Percentiles rank a stretch among this genome's conserved stretches.
These are phyloP conservation scores for Myathropa florea DNA, from an alignment of 2,888 invertebrate species.

Conservation along the genomic window DNA sequence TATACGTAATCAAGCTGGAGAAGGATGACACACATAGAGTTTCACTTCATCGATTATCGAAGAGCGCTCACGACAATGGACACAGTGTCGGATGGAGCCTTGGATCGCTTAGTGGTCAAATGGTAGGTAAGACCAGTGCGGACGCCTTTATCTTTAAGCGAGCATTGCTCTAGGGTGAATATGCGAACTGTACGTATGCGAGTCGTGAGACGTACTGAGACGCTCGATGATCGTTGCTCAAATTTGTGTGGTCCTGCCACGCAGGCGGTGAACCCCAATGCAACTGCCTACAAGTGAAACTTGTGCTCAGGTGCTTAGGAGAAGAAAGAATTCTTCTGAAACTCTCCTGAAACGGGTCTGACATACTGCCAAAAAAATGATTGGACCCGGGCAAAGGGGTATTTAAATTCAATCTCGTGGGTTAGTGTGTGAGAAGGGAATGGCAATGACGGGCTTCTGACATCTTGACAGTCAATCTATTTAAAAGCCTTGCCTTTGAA, in stretches of 20 bases:
- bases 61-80: conserved; percentile 42
- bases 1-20: conserved; percentile 6
- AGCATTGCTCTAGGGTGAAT: background rate
- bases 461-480: background rate
- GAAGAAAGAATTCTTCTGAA: background rate
- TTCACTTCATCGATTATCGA: conserved; percentile 64
- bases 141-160: background rate
- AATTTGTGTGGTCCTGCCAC: background rate
- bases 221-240: background rate
- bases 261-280: background rate
- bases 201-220: too few species aligned
- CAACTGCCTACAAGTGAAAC: background rate
- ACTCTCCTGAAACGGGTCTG: background rate
- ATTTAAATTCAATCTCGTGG: background rate
- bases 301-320: background rate
- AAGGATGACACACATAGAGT: conserved; percentile 36
- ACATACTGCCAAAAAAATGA: background rate
- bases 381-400: background rate
- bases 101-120: background rate
- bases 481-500: background rate
- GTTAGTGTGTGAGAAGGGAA: background rate
- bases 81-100: background rate
- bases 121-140: background rate
- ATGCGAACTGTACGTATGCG: background rate
- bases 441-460: background rate